Evolutionary conservation across 2,888 invertebrate genomes (phyloP).

Genomic region (Drosophila demipolita): DNA sequence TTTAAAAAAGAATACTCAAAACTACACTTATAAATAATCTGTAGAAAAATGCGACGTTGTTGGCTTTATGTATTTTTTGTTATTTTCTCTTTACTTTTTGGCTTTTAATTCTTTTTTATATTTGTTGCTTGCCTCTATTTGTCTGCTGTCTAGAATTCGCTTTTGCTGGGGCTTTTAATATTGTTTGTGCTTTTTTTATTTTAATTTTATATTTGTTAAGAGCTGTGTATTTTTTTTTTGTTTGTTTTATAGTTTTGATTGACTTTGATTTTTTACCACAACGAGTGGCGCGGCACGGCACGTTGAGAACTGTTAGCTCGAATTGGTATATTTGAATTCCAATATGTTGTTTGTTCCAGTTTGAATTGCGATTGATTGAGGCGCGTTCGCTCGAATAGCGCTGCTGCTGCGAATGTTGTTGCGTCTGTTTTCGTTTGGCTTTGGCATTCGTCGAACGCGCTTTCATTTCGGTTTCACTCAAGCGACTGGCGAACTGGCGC

Average conservation of each 20-base stretch:
- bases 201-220: conserved; percentile 21
- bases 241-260: conserved; percentile 36
- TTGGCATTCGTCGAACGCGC: conserved; percentile 62
- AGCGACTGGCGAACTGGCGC: conserved; percentile 75
- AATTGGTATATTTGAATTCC: conserved; percentile 24
- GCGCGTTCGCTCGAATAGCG: conserved; percentile 4
- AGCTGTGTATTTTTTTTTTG: conserved; percentile 4
- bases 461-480: conserved; percentile 80
- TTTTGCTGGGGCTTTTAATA: conserved; percentile 2
- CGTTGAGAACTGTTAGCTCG: conserved; percentile 31
- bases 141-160: conserved; percentile 8
- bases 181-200: conserved; percentile 3
- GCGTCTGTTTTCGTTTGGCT: conserved; percentile 42
- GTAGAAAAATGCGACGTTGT: conserved; percentile 50
- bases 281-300: background rate
- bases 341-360: conserved; percentile 47
- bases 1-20: conserved; percentile 32
- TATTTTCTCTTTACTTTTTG: conserved; percentile 23
- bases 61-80: conserved; percentile 42
- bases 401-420: conserved; percentile 8
- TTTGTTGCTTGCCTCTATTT: background rate
- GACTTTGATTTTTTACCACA: conserved; percentile 46
- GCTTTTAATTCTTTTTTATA: conserved; percentile 17
- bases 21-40: conserved; percentile 59
- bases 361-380: conserved; percentile 47